A percentile compares a stretch with the other conserved stretches of the same genome.
phyloP scores from a whole-genome alignment of 2,888 invertebrate species.

The Erebia palarica region DNA sequence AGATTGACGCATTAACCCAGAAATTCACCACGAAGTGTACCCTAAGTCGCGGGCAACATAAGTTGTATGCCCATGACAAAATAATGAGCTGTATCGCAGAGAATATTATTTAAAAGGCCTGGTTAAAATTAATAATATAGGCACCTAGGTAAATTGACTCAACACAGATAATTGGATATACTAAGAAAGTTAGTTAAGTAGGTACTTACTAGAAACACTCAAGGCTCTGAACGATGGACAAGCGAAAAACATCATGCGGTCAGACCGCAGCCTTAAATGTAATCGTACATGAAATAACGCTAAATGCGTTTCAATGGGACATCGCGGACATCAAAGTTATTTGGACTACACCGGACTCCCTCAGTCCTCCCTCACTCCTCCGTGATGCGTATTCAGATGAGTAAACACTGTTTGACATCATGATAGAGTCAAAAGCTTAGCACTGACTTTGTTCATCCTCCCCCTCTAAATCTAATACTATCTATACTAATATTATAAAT shows the following conservation, averaged over 20 bases:
- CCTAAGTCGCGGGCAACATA: too few species aligned
- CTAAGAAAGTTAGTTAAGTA: too few species aligned
- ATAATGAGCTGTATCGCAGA: too few species aligned
- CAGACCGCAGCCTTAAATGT: constrained; percentile 51
- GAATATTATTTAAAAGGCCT: too few species aligned
- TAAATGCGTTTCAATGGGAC: constrained; percentile 64
- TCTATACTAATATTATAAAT: too few species aligned
- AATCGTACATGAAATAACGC: constrained; percentile 74
- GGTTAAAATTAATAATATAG: too few species aligned
- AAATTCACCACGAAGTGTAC: too few species aligned
- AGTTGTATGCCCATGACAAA: too few species aligned
- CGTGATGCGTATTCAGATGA: not conserved
- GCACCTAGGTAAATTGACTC: too few species aligned
- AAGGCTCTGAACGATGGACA: not conserved
- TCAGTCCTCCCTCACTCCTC: not conserved
- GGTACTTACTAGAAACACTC: too few species aligned
- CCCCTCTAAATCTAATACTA: not conserved
- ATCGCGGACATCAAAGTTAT: constrained; percentile 59
- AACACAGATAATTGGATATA: too few species aligned
- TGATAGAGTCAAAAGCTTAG: not conserved
- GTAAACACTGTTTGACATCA: not conserved
- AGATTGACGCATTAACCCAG: too few species aligned
- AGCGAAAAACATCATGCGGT: constrained; percentile 26
- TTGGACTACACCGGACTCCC: constrained; percentile 2
- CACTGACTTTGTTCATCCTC: not conserved